phyloP scores from a whole-genome alignment of 2,888 invertebrate species.

The Limnephilus lunatus region DNA sequence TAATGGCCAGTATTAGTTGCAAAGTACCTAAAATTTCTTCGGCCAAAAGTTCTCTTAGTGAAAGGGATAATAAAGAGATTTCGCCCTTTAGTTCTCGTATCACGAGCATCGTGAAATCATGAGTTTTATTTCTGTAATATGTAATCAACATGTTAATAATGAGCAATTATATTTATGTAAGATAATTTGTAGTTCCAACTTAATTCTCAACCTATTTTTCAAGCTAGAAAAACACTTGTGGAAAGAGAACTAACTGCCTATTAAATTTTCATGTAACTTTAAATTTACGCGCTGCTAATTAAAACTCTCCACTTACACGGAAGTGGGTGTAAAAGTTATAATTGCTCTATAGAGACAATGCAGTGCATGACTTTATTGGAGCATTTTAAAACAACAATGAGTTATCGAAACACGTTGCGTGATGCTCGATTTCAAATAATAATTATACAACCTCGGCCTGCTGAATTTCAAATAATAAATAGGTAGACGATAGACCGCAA shows the following conservation, averaged over 20 bases:
- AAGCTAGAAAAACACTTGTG: background rate
- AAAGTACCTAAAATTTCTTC: no score
- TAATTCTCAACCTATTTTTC: background rate
- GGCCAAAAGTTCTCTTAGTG: no score
- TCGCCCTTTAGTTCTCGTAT: no score
- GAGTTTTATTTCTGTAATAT: no score
- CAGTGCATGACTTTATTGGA: background rate
- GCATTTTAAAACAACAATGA: background rate
- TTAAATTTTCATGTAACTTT: background rate
- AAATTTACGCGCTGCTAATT: background rate
- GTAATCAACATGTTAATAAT: no score
- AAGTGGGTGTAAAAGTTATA: background rate
- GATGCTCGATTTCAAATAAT: background rate
- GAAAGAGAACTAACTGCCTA: background rate
- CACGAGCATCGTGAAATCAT: no score
- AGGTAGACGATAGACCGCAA: background rate
- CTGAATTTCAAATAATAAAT: background rate
- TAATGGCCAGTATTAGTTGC: no score
- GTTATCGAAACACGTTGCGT: background rate
- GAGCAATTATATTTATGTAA: no score
- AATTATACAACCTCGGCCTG: background rate
- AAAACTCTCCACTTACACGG: background rate
- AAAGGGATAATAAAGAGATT: no score
- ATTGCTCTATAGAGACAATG: conserved; percentile 2
- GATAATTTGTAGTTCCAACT: background rate